phyloP scores from a whole-genome alignment of 2,888 invertebrate species.

The Pristionchus entomophagus region DNA sequence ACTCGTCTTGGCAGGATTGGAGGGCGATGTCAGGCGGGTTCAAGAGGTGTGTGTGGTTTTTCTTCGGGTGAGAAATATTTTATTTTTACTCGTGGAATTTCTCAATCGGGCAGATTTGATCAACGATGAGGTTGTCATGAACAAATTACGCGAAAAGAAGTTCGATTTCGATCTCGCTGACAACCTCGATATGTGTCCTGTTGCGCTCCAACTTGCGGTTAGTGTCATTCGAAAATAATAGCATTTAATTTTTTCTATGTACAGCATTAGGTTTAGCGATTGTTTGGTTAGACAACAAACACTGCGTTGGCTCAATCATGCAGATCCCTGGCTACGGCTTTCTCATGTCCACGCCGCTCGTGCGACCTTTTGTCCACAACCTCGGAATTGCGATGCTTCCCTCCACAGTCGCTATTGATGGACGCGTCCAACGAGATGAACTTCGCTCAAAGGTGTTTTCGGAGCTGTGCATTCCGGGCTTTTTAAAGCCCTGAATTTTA shows the following conservation, averaged over 20 bases:
- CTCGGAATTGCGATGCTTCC: background rate
- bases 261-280: too few relatives aligned
- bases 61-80: background rate
- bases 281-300: background rate
- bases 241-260: background rate
- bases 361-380: background rate
- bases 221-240: background rate
- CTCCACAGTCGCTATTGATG: background rate
- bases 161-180: constrained; percentile 15
- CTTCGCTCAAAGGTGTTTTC: background rate
- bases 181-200: background rate
- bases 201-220: background rate
- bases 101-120: too few relatives aligned
- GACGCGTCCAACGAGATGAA: background rate
- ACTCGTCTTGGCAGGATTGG: background rate
- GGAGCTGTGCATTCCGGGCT: too few relatives aligned
- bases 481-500: too few relatives aligned
- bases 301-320: background rate
- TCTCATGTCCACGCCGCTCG: background rate
- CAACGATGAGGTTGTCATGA: background rate
- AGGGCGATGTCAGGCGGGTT: background rate
- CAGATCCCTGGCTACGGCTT: background rate
- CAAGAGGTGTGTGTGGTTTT: background rate
- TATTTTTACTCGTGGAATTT: too few relatives aligned
- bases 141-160: background rate